These are phyloP conservation scores for Nomada flava DNA, from an alignment of 2,888 invertebrate species.

Conservation along the genomic window DNA sequence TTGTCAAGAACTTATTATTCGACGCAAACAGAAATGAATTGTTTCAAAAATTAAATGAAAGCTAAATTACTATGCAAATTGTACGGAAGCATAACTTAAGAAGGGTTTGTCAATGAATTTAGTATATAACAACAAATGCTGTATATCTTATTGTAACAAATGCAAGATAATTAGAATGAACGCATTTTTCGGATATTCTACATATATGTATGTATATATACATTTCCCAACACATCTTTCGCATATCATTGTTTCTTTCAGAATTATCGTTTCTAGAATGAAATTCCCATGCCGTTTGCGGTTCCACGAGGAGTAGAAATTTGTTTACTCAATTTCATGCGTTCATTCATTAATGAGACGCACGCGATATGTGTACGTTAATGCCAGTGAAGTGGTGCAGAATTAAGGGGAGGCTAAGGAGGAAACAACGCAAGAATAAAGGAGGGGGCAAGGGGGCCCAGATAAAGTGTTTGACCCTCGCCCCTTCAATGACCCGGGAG, in stretches of 20 bases:
- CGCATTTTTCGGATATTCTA: too few species aligned
- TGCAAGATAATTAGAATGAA: background rate
- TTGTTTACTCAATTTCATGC: constrained; percentile 14
- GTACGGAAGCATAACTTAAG: too few species aligned
- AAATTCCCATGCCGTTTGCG: background rate
- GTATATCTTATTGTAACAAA: too few species aligned
- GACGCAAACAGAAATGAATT: too few species aligned
- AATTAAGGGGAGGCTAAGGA: constrained; percentile 58
- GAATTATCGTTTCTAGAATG: background rate
- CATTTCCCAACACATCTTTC: background rate
- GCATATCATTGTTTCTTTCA: background rate
- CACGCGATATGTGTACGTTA: background rate
- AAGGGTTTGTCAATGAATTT: too few species aligned
- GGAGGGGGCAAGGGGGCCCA: constrained; percentile 48
- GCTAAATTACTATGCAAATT: too few species aligned
- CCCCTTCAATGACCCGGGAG: constrained; percentile 79
- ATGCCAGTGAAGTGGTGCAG: constrained; percentile 24
- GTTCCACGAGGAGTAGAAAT: background rate
- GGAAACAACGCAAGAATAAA: constrained; percentile 59
- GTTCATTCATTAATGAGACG: background rate
- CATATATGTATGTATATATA: background rate
- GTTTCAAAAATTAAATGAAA: too few species aligned
- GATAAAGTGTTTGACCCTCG: constrained; percentile 81
- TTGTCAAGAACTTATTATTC: too few species aligned
- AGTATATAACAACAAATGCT: too few species aligned